Base-by-base conservation (phyloP, 2,113 vertebrate genomes). In the Falco punctatus region DNA sequence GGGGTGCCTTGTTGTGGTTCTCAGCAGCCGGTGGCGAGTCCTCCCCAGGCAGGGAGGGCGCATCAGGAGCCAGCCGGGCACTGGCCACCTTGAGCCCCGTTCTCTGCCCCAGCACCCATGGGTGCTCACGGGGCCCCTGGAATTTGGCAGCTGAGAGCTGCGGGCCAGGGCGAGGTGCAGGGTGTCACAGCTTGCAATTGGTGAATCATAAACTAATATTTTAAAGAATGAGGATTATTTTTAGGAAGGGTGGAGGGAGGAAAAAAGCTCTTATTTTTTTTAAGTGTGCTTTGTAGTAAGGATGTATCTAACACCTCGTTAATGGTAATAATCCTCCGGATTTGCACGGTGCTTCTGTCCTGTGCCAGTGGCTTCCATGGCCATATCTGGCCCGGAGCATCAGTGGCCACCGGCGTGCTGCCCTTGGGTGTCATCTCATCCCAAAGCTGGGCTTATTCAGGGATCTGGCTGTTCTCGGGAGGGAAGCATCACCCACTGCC, bases 11-110 rank as follows among this genome's bases (percentile, higher is more conserved):
- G 58, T 15, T 66, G 59, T 1, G 7, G 23, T n/a, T 35, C 69
- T 64, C 9, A 1, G 15, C 16, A 5, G 32, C 7, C 0, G 0
- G 19, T 7, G 3, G 20, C 0, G 27, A 16, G 70, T 27, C 52
- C n/a, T 67, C 18, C 62, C 24, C 0, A 0, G 44, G 30, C 32
- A 22, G 38, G 32, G 42, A 38, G n/a, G 26, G 4, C 15, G 1
- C 1, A 0, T 6, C 2, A 1, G 94, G 54, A 49, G 27, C 48
- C 3, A 2, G 15, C 30, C 2, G 17, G 42, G 32, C 14, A 21
- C 13, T 1, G 1, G 33, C 49, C 30, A 30, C 44, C 64, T 33
- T 0, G 11, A 94, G 5, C 30, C 21, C 38, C 13, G 38, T 38
- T 59, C 74, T 64, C 78, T 70, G 40, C 15, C 23, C 30, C 35